These are phyloP conservation scores for Serripes groenlandicus DNA, from an alignment of 2,888 invertebrate species.

Conservation along the genomic window DNA sequence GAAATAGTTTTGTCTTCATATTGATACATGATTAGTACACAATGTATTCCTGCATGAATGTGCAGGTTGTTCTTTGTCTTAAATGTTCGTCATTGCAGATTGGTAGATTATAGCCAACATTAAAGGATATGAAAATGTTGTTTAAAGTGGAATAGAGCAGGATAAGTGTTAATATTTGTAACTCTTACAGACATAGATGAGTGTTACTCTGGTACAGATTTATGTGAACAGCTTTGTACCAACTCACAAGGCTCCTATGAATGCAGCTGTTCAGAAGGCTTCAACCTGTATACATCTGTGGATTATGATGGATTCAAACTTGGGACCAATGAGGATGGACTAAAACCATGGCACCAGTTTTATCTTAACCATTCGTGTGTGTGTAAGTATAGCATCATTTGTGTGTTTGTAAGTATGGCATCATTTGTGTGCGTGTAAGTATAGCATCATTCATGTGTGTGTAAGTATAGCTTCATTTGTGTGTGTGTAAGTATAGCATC, in stretches of 20 bases:
- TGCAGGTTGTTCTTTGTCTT: too few species aligned
- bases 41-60: too few species aligned
- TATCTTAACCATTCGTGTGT: conserved; percentile 98
- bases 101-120: too few species aligned
- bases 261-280: conserved; percentile 91
- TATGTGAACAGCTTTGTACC: conserved; percentile 70
- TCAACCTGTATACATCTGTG: conserved; percentile 93
- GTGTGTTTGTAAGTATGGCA: too few species aligned
- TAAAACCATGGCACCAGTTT: conserved; percentile 95
- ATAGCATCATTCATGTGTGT: too few species aligned
- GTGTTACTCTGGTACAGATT: conserved; percentile 62
- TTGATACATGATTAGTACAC: too few species aligned
- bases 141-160: background rate
- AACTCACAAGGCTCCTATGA: conserved; percentile 67
- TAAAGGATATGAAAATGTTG: background rate
- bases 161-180: background rate
- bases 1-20: too few species aligned
- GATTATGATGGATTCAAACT: conserved; percentile 96
- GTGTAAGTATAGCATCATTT: conserved; percentile 86
- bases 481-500: too few species aligned
- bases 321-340: conserved; percentile 93
- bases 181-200: conserved; percentile 74
- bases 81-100: too few species aligned
- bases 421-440: too few species aligned
- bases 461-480: too few species aligned